Evolutionary conservation across 2,888 invertebrate species (phyloP).

Genomic region (Lysandra coridon): DNA sequence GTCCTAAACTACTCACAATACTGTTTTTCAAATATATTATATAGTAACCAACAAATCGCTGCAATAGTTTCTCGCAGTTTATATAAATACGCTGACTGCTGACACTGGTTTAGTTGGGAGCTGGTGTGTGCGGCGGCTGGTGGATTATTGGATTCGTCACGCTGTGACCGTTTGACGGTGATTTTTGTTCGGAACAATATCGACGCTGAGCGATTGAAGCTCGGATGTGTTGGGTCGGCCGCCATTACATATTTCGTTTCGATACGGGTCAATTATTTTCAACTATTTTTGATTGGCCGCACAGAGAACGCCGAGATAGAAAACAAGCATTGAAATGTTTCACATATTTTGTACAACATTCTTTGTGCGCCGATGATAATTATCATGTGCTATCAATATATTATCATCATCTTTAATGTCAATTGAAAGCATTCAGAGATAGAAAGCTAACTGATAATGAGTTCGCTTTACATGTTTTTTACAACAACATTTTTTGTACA

Average conservation of each 20-base stretch:
- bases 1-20: not conserved
- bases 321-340: not conserved
- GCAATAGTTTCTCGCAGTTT: not conserved
- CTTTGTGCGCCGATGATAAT: too few relatives aligned
- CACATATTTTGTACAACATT: too few relatives aligned
- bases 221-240: not conserved
- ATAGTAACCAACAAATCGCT: not conserved
- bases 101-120: not conserved
- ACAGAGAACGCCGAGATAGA: not conserved
- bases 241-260: not conserved
- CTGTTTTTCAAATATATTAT: not conserved
- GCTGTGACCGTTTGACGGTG: not conserved
- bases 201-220: not conserved
- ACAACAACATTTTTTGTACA: too few relatives aligned
- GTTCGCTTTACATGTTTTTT: too few relatives aligned
- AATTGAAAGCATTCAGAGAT: too few relatives aligned
- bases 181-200: not conserved
- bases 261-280: not conserved
- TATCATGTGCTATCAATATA: too few relatives aligned
- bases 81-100: not conserved
- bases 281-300: not conserved
- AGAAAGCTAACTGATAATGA: too few relatives aligned
- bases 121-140: not conserved
- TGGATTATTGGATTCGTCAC: not conserved
- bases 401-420: too few relatives aligned